A percentile compares a stretch with the other conserved stretches of the same genome.
phyloP scores from a whole-genome alignment of 37 sponge, comb jelly and placozoan genomes.

The Bolinopsis microptera region DNA sequence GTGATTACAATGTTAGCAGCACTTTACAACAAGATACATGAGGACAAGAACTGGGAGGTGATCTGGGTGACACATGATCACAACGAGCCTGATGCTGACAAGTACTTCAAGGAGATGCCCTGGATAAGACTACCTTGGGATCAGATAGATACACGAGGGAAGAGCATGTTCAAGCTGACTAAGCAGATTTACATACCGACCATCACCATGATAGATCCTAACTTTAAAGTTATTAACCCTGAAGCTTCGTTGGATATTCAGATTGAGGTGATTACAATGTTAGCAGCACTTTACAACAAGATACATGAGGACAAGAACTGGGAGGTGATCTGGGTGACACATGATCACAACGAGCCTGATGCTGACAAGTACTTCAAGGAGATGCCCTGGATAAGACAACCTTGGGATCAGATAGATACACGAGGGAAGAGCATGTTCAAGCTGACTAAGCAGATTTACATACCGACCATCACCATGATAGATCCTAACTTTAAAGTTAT shows the following conservation, averaged over 20 bases:
- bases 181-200: background rate
- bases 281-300: background rate
- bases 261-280: background rate
- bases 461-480: background rate
- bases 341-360: no score
- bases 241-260: background rate
- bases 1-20: background rate
- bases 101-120: no score
- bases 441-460: background rate
- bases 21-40: background rate
- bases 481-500: background rate
- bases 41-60: no score
- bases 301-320: background rate
- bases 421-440: no score
- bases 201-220: background rate
- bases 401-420: background rate
- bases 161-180: background rate
- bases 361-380: no score
- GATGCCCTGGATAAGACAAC: no score
- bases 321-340: no score
- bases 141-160: background rate
- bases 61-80: background rate
- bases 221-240: background rate
- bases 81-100: no score
- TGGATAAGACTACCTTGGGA: background rate